Base-by-base conservation (phyloP, 2,797 vertebrate genomes). In the Menidia menidia region DNA sequence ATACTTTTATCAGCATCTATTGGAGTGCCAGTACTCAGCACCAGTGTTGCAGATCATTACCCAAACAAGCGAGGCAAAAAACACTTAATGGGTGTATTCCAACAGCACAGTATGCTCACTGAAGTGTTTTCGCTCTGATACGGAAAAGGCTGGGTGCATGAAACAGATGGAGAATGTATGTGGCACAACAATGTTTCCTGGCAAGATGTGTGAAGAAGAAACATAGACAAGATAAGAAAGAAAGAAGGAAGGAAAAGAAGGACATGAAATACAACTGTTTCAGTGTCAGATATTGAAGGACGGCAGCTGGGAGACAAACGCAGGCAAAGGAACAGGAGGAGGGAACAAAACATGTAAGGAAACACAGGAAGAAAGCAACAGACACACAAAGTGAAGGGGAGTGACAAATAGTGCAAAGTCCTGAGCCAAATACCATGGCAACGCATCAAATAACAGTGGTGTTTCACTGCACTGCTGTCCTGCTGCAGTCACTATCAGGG, bases 91-190 rank as follows among this genome's bases (percentile, higher is more conserved):
- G 82, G 78, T 72, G 31, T 12, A 47, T 67, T 88, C 85, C 76
- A 80, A 52, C 53, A n/a, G 50, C 77, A 35, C 83, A 82, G 82
- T 60, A 62, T 85, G 79, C 67, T 81, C 47, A 19, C 73, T 50
- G 63, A 68, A 51, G 69, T 76, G 76, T 76, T 77, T 84, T 65
- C 69, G 71, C 74, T 71, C 25, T 18, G 73, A 80, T 71, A 74
- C n/a, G 41, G 61, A 78, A 70, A 64, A 81, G 69, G 64, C n/a
- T 66, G 64, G 81, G 70, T 77, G 77, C 71, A 79, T 54, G 73
- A 79, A 85, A 78, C 91, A 92, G 92, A 94, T 89, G 91, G 91
- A 92, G 80, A 58, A 85, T 56, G 62, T 71, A 61, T 82, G 83
- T 50, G 81, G 74, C 72, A 79, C 77, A 86, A 87, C 81, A 68